These are phyloP conservation scores for Hypotaenidia philippensis DNA, from an alignment of 2,797 vertebrate species.

Conservation along the genomic window DNA sequence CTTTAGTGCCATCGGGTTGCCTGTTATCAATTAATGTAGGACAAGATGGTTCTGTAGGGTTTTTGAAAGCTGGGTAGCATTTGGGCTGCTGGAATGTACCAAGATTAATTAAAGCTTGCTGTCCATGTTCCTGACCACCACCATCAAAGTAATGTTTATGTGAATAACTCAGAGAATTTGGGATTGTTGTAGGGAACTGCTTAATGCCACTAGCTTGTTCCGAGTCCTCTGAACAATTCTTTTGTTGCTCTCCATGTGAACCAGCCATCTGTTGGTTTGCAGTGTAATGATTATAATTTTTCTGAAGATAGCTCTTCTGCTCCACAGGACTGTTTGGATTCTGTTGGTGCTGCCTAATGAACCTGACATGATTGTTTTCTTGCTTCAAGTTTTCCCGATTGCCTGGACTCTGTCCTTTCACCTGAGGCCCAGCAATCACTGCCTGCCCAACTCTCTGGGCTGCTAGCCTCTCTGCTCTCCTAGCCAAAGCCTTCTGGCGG, in stretches of 20 bases:
- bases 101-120: constrained; percentile 22
- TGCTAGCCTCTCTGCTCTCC: constrained; percentile 90
- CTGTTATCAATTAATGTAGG: not conserved
- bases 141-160: not conserved
- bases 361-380: not conserved
- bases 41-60: not conserved
- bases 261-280: constrained; percentile 23
- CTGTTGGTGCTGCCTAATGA: not conserved
- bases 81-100: not conserved
- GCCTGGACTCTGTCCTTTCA: not conserved
- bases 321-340: not conserved
- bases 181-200: not conserved
- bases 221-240: not conserved
- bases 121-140: not conserved
- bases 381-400: not conserved
- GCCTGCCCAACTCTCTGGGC: constrained; percentile 53
- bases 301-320: constrained; percentile 25
- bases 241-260: not conserved
- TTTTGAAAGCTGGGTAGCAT: not conserved
- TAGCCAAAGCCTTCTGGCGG: constrained; percentile 88
- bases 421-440: not conserved
- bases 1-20: not conserved
- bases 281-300: not conserved
- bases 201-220: constrained; percentile 10
- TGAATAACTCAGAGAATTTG: not conserved